A percentile compares a stretch with the other conserved stretches of the same genome.
These are phyloP conservation scores for Anguilla marmorata DNA, from an alignment of 2,797 vertebrate species.

Conservation along the genomic window DNA sequence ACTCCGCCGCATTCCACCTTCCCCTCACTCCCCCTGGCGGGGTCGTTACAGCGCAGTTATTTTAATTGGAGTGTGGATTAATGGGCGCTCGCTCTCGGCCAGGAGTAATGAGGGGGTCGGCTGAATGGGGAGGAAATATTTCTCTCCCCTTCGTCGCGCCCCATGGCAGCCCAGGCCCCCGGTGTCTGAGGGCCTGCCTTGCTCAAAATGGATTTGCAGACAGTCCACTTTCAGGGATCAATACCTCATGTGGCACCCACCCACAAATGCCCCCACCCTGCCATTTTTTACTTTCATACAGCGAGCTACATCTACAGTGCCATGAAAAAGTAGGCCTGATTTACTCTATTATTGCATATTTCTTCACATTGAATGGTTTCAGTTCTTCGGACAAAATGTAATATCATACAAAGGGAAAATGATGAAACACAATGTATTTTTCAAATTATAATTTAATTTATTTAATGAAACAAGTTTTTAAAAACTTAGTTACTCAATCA, in stretches of 20 bases:
- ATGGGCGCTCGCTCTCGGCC: neutral
- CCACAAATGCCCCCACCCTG: neutral
- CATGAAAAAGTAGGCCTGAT: no score
- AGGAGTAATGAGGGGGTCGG: constrained; percentile 20
- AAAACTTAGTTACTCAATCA: no score
- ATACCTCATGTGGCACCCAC: neutral
- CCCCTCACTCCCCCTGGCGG: neutral
- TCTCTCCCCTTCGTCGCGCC: neutral
- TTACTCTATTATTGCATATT: no score
- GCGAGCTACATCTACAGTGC: neutral
- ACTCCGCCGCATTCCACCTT: neutral
- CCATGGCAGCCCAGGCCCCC: constrained; percentile 29
- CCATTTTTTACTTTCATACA: constrained; percentile 7
- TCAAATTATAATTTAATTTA: no score
- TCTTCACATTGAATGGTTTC: no score
- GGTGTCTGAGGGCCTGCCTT: neutral
- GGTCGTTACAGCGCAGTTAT: constrained; percentile 33
- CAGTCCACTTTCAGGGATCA: constrained; percentile 20
- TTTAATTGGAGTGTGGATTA: constrained; percentile 31
- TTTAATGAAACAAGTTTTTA: no score
- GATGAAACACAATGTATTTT: no score
- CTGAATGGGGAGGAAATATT: constrained; percentile 31
- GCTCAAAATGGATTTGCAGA: neutral
- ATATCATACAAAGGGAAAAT: no score
- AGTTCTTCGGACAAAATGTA: no score